Evolutionary conservation across 1,140 invertebrate species (phyloP).

Genomic region (Achatina immaculata): DNA sequence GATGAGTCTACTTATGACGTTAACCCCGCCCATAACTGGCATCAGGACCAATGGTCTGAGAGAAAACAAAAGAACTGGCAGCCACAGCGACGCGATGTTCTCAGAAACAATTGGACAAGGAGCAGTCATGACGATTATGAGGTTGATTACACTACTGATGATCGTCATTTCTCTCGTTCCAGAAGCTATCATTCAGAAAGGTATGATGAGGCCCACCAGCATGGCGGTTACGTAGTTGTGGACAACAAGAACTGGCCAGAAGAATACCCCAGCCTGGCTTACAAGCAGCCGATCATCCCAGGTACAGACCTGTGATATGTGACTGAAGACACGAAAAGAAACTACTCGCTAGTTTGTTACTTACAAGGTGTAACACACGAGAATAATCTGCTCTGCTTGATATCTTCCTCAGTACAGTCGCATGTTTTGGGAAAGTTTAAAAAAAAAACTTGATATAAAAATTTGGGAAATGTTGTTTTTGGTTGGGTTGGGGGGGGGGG

Average conservation of each 20-base stretch:
- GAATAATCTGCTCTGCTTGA: too few species aligned
- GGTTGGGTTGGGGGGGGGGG: too few species aligned
- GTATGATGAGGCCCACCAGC: background rate
- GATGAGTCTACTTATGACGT: background rate
- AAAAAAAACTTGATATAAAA: too few species aligned
- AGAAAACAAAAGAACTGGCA: background rate
- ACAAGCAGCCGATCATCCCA: conserved; percentile 34
- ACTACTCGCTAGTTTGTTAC: too few species aligned
- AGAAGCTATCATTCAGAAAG: conserved; percentile 15
- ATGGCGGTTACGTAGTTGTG: conserved; percentile 12
- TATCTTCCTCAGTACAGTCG: too few species aligned
- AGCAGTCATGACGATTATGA: background rate
- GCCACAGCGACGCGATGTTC: background rate
- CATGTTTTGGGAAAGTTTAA: too few species aligned
- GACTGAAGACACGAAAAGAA: too few species aligned
- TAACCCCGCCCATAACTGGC: background rate
- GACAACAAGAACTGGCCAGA: background rate
- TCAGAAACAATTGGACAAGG: background rate
- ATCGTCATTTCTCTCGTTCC: background rate
- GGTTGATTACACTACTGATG: background rate
- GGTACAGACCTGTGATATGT: conserved; percentile 32
- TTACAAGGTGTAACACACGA: too few species aligned
- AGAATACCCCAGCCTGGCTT: background rate
- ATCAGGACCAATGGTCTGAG: background rate
- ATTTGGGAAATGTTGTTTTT: too few species aligned